phyloP scores from a whole-genome alignment of 1,140 invertebrate species.

The Reticulitermes speratus region DNA sequence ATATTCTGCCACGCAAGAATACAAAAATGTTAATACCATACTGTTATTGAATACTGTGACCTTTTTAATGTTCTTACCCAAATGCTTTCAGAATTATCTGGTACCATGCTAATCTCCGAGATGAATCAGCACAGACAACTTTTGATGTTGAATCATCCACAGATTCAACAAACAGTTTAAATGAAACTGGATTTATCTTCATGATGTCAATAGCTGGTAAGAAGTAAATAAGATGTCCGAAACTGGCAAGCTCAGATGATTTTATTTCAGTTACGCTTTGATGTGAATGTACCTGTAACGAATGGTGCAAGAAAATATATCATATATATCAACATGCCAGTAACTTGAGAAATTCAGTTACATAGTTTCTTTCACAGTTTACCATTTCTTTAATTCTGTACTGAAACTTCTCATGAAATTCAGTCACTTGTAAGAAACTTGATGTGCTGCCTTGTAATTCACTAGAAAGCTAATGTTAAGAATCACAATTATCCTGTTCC shows the following conservation, averaged over 20 bases:
- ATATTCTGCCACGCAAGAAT: too few relatives aligned
- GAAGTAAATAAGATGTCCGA: background rate
- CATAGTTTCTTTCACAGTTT: background rate
- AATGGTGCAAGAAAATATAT: background rate
- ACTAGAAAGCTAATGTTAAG: too few relatives aligned
- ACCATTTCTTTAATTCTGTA: too few relatives aligned
- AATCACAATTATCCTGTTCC: too few relatives aligned
- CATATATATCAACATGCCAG: background rate
- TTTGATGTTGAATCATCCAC: background rate
- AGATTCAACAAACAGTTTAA: background rate
- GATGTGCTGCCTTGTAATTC: too few relatives aligned
- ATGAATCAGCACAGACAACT: background rate
- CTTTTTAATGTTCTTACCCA: background rate
- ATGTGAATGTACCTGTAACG: background rate
- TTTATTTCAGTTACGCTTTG: background rate
- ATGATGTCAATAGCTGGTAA: background rate
- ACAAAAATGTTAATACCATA: too few relatives aligned
- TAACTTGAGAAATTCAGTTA: background rate
- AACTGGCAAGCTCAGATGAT: background rate
- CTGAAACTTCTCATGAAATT: too few relatives aligned
- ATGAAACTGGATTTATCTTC: background rate
- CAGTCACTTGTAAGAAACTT: too few relatives aligned
- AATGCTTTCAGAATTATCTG: background rate
- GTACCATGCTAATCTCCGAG: background rate
- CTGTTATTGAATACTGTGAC: too few relatives aligned